Conservation (phyloP, 2,113 vertebrate species). For the Morone chrysops region DNA sequence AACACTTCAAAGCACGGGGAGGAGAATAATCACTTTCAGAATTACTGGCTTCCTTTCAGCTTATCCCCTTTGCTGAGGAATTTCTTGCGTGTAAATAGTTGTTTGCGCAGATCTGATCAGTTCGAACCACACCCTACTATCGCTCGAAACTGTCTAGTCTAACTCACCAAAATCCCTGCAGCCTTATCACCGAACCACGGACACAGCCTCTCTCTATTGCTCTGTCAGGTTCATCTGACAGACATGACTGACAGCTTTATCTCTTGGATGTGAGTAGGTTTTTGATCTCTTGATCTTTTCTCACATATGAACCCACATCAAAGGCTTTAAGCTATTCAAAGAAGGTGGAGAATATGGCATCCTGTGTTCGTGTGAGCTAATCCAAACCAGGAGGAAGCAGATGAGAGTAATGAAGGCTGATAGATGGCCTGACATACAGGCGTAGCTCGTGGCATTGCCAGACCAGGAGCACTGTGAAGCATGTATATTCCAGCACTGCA, state of each 20-base stretch:
- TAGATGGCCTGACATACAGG: slow-evolving; percentile 40
- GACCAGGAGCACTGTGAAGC: not conserved
- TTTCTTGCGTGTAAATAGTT: slow-evolving; percentile 47
- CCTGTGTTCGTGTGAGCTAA: slow-evolving; percentile 55
- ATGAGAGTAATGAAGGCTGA: slow-evolving; percentile 53
- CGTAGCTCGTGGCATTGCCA: slow-evolving; percentile 6
- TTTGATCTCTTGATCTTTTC: slow-evolving; percentile 71
- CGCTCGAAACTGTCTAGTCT: slow-evolving; percentile 23
- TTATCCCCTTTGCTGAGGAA: slow-evolving; percentile 54
- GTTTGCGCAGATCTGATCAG: slow-evolving; percentile 55
- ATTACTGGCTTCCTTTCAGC: slow-evolving; percentile 60
- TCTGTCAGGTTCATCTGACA: slow-evolving; percentile 52
- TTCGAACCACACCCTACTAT: slow-evolving; percentile 46
- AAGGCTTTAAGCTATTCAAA: slow-evolving; percentile 55
- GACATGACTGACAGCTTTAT: slow-evolving; percentile 58
- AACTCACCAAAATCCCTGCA: slow-evolving; percentile 18
- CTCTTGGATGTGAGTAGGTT: slow-evolving; percentile 34
- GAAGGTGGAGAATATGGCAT: slow-evolving; percentile 51
- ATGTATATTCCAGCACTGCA: slow-evolving; percentile 6
- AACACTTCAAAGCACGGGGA: slow-evolving; percentile 56
- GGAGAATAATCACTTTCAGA: slow-evolving; percentile 49
- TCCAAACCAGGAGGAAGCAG: slow-evolving; percentile 61
- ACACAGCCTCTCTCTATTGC: slow-evolving; percentile 27
- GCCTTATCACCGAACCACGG: slow-evolving; percentile 44
- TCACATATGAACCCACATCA: slow-evolving; percentile 69